A percentile compares a stretch with the other conserved stretches of the same genome.
phyloP scores from a whole-genome alignment of 2,797 vertebrate species.

The Morelia viridis region DNA sequence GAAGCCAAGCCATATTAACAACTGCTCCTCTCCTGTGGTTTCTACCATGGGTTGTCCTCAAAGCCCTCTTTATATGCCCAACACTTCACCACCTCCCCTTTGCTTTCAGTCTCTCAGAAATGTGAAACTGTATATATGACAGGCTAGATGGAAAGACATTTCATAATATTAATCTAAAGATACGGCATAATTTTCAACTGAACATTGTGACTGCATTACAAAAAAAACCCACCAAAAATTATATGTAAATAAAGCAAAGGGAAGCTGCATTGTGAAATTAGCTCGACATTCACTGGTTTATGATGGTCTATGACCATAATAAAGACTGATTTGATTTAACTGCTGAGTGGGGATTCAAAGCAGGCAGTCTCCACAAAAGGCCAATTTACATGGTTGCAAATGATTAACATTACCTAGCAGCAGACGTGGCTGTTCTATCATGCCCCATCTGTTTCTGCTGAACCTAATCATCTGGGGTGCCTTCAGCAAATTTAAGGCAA shows the following conservation, averaged over 20 bases:
- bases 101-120: background rate
- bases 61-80: background rate
- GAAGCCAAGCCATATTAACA: background rate
- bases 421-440: background rate
- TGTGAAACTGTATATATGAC: background rate
- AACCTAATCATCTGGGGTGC: background rate
- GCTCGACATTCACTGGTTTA: conserved; percentile 6
- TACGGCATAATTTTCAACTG: conserved; percentile 1
- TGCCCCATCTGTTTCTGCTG: background rate
- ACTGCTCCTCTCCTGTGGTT: background rate
- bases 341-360: conserved; percentile 30
- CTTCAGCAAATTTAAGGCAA: conserved; percentile 28
- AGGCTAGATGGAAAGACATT: background rate
- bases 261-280: conserved; percentile 19
- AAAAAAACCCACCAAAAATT: background rate
- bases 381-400: conserved; percentile 3
- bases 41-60: background rate
- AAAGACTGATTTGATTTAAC: background rate
- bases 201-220: background rate
- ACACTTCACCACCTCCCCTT: background rate
- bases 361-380: conserved; percentile 28
- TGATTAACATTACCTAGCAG: background rate
- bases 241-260: conserved; percentile 15
- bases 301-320: background rate
- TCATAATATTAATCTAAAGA: background rate